These are phyloP conservation scores for Cassiopea xamachana DNA, from an alignment of 30 jellyfish, hydroid and myxozoan species.

Conservation along the genomic window DNA sequence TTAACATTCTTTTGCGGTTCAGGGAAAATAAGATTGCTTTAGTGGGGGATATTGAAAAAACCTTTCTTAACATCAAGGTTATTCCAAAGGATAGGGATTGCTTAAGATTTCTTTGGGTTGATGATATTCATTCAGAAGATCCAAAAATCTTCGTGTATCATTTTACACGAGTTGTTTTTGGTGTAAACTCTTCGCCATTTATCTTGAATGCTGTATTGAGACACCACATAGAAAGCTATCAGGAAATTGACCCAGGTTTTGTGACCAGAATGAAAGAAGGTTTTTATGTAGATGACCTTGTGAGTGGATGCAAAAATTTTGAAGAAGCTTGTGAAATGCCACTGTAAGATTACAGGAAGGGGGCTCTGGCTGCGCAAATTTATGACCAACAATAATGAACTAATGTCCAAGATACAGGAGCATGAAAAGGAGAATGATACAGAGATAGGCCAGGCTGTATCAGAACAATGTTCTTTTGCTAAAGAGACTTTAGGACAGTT, in stretches of 20 bases:
- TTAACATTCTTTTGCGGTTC: neutral
- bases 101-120: slow-evolving; percentile 33
- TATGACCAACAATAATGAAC: slow-evolving; percentile 35
- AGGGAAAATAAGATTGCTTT: slow-evolving; percentile 12
- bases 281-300: slow-evolving; percentile 51
- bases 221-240: neutral
- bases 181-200: slow-evolving; percentile 8
- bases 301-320: slow-evolving; percentile 10
- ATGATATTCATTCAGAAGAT: slow-evolving; percentile 3
- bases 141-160: neutral
- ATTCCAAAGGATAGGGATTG: slow-evolving; percentile 23
- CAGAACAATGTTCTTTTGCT: slow-evolving; percentile 31
- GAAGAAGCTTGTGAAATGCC: slow-evolving; percentile 14
- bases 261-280: neutral
- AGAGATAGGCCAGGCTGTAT: neutral
- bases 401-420: slow-evolving; percentile 18
- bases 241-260: slow-evolving; percentile 3
- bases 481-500: slow-evolving; percentile 55
- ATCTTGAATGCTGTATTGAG: slow-evolving; percentile 18
- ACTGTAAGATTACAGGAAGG: neutral
- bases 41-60: slow-evolving; percentile 42
- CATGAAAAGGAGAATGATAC: slow-evolving; percentile 14
- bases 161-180: slow-evolving; percentile 37
- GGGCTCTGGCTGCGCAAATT: neutral
- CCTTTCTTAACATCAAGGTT: slow-evolving; percentile 32